Percentiles rank a stretch among this genome's conserved stretches.
Conservation (phyloP, 2,113 vertebrate genomes). For the Ctenomys sociabilis region DNA sequence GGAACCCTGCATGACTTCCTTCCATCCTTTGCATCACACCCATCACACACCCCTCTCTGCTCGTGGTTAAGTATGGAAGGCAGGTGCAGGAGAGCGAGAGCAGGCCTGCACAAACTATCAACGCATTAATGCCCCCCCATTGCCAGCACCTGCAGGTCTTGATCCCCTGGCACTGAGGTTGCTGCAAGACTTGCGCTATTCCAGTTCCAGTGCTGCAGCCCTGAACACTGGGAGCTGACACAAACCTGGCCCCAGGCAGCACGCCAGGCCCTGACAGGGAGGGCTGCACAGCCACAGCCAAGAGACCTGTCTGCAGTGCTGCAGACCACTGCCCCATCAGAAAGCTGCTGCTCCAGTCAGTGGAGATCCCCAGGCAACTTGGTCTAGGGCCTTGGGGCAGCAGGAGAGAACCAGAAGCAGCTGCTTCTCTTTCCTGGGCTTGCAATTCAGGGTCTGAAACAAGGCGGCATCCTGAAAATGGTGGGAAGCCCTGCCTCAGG, state of each 20-base stretch:
- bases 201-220: background rate
- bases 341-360: background rate
- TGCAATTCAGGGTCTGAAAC: background rate
- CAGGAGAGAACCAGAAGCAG: background rate
- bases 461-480: background rate
- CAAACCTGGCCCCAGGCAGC: background rate
- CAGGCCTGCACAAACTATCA: rapidly evolving
- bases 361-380: background rate
- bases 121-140: no score
- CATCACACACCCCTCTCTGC: rapidly evolving
- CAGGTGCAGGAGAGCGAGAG: rapidly evolving
- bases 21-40: background rate
- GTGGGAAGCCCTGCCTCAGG: background rate
- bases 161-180: background rate
- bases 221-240: background rate
- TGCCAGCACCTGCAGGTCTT: background rate
- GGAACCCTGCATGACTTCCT: background rate
- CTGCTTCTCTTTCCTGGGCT: background rate
- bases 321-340: background rate
- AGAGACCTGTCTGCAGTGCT: background rate
- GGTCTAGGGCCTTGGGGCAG: background rate
- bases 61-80: rapidly evolving
- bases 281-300: no score
- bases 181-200: background rate
- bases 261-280: background rate